Percentiles rank a stretch among this genome's conserved stretches.
Conservation (phyloP, 1,140 invertebrate genomes). For the Pteromalus puparum region DNA sequence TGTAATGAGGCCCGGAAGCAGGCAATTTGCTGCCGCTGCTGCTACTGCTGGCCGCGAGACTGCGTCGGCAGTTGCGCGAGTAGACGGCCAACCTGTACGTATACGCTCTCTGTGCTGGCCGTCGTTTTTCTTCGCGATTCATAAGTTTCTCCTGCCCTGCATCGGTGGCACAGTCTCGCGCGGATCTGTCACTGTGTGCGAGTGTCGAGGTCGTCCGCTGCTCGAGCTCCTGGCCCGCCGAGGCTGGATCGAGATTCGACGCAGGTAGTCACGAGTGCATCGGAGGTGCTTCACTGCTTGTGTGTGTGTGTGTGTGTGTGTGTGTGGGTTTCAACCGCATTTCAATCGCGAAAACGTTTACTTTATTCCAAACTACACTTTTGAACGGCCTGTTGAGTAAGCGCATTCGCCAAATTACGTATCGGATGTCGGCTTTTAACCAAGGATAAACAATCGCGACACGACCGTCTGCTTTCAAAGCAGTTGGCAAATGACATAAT, state of each 20-base stretch:
- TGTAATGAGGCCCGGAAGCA: conserved; percentile 77
- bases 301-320: background rate
- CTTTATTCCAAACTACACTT: too few species aligned
- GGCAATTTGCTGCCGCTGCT: conserved; percentile 72
- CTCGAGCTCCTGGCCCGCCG: too few species aligned
- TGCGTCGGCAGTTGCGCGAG: conserved; percentile 70
- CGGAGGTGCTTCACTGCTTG: background rate
- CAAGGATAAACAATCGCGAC: conserved; percentile 1
- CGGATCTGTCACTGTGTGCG: too few species aligned
- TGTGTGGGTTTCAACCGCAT: too few species aligned
- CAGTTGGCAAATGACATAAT: conserved; percentile 11
- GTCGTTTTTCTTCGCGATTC: background rate
- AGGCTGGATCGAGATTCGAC: too few species aligned
- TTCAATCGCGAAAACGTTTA: too few species aligned
- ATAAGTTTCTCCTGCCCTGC: too few species aligned
- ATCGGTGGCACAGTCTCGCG: too few species aligned
- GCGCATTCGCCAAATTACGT: background rate
- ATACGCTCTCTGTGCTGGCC: conserved; percentile 54
- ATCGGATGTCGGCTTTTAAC: background rate
- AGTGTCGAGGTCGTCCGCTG: rapidly evolving
- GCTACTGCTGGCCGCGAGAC: conserved; percentile 47
- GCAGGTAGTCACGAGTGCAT: too few species aligned
- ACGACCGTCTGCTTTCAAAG: background rate
- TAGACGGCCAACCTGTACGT: conserved; percentile 60
- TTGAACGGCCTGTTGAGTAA: background rate